These are phyloP conservation scores for Ptychobarbus kaznakovi DNA, from an alignment of 2,797 vertebrate species.

Conservation along the genomic window DNA sequence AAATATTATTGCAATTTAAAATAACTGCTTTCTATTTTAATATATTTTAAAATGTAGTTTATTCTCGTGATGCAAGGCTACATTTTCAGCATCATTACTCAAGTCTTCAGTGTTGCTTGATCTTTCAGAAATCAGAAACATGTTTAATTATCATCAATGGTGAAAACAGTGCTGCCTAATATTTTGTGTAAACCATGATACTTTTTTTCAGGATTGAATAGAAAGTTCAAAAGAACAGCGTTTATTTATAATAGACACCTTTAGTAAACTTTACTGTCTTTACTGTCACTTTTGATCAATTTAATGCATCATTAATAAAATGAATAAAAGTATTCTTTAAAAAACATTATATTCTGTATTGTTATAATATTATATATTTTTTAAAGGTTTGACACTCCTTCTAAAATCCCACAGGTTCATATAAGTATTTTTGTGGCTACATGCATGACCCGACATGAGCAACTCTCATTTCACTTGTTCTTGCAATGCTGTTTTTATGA, in stretches of 20 bases:
- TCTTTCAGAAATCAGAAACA: neutral
- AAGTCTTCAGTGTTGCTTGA: neutral
- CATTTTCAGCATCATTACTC: neutral
- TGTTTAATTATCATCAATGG: neutral
- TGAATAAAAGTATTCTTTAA: neutral
- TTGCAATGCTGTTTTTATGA: conserved; percentile 69
- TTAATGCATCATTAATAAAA: neutral
- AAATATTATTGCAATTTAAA: neutral
- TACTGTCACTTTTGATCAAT: neutral
- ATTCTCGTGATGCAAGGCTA: neutral
- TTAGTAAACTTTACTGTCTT: neutral
- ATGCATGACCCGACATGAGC: conserved; percentile 26
- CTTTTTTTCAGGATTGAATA: neutral
- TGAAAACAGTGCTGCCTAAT: neutral
- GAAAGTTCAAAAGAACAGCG: neutral
- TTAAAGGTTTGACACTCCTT: neutral
- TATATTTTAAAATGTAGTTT: neutral
- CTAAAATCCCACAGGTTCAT: neutral
- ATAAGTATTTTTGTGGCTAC: conserved; percentile 32
- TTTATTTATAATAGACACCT: neutral
- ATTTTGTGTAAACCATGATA: neutral
- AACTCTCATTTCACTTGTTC: conserved; percentile 63
- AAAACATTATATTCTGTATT: neutral
- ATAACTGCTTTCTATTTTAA: neutral
- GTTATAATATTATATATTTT: neutral